Percentiles rank a stretch among this genome's conserved stretches.
phyloP scores from a whole-genome alignment of 1,140 invertebrate species.

The Anoplophora glabripennis region DNA sequence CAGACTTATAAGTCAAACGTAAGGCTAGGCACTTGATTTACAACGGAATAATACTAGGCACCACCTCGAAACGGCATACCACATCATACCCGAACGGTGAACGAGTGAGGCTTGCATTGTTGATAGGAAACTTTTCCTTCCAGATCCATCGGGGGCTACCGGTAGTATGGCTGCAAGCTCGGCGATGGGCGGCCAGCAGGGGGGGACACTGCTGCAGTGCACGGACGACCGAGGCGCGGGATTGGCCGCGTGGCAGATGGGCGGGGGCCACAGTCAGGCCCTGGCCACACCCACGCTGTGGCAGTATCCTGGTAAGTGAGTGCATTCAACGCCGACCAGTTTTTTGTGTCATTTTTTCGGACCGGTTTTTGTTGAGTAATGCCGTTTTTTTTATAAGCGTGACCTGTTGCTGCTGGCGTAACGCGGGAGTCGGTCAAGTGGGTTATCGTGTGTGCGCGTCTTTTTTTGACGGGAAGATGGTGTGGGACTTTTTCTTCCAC shows the following conservation, averaged over 20 bases:
- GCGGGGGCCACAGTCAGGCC: slow-evolving; percentile 50
- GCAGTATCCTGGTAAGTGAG: slow-evolving; percentile 69
- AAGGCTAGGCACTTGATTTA: slow-evolving; percentile 8
- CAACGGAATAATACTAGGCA: background rate
- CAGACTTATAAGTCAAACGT: slow-evolving; percentile 1
- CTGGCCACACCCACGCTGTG: slow-evolving; percentile 62
- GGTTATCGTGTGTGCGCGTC: background rate
- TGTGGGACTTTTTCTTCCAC: slow-evolving; percentile 9
- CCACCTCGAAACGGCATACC: slow-evolving; percentile 5
- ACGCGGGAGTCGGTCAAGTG: slow-evolving; percentile 10
- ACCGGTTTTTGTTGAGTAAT: slow-evolving; percentile 41
- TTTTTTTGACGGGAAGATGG: slow-evolving; percentile 18
- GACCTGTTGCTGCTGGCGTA: slow-evolving; percentile 13
- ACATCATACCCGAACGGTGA: slow-evolving; percentile 1
- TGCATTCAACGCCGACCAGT: slow-evolving; percentile 16
- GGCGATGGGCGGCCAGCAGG: slow-evolving; percentile 54
- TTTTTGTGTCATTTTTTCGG: slow-evolving; percentile 38
- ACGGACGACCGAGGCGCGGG: slow-evolving; percentile 52
- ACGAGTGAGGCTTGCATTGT: background rate
- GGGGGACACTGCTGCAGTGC: slow-evolving; percentile 53
- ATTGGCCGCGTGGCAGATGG: slow-evolving; percentile 52
- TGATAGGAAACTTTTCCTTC: slow-evolving; percentile 5
- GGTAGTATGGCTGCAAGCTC: slow-evolving; percentile 42
- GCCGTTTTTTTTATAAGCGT: slow-evolving; percentile 19
- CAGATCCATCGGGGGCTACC: slow-evolving; percentile 23